Conservation (phyloP, 2,888 invertebrate species). For the Adelphocoris suturalis region DNA sequence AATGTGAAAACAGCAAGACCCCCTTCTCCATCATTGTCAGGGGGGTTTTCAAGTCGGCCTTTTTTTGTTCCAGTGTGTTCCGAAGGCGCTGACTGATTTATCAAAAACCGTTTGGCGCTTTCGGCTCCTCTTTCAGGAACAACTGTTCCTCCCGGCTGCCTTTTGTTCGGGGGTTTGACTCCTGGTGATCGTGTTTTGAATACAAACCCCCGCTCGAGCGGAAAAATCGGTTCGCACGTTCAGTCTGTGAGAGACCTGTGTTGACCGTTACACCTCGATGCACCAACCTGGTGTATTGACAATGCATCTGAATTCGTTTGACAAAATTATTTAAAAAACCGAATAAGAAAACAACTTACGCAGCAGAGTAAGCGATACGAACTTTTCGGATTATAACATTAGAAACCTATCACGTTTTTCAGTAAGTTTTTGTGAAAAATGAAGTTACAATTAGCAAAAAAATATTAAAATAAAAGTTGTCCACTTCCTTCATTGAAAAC, state of each 20-base stretch:
- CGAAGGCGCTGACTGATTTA: slow-evolving; percentile 63
- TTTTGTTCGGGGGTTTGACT: slow-evolving; percentile 43
- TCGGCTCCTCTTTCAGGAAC: slow-evolving; percentile 42
- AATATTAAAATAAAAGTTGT: too few species aligned
- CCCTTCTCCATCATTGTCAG: slow-evolving; percentile 53
- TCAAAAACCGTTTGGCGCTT: slow-evolving; percentile 66
- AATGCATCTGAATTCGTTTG: background rate
- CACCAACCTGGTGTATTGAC: background rate
- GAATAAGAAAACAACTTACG: too few species aligned
- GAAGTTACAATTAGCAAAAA: too few species aligned
- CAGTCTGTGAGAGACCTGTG: background rate
- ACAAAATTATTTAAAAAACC: background rate
- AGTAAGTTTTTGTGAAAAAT: too few species aligned
- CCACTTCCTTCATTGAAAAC: too few species aligned
- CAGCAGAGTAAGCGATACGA: too few species aligned
- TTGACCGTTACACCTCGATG: slow-evolving; percentile 61
- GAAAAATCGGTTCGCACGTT: slow-evolving; percentile 67
- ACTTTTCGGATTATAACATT: too few species aligned
- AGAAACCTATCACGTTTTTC: too few species aligned
- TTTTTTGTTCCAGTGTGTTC: slow-evolving; percentile 30
- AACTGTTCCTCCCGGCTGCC: slow-evolving; percentile 59
- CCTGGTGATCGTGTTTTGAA: slow-evolving; percentile 67
- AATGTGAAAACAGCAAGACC: slow-evolving; percentile 64
- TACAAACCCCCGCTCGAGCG: slow-evolving; percentile 68
- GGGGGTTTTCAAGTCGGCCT: slow-evolving; percentile 18